Evolutionary conservation across 1,140 invertebrate species (phyloP), one percentile per base, ranked within the genome.

Genomic region (Drosophila repleta): DNA sequence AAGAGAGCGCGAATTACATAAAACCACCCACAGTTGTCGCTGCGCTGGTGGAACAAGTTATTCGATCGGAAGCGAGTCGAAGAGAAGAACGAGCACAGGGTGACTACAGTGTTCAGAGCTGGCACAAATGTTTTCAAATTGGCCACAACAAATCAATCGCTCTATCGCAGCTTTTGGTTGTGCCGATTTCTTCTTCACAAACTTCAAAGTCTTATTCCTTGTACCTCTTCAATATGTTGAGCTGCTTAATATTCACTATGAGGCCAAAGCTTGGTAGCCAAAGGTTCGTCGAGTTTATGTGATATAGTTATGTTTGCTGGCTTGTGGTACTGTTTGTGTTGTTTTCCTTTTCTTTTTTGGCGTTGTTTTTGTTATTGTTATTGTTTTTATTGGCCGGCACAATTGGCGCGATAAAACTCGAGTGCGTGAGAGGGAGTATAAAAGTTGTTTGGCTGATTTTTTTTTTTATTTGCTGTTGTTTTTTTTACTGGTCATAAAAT

Each of bases 401-500:
- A 78, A 83, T 68, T 71, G 65, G 75, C 79, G 72, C 75, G 66
- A 63, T 52, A 67, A 58, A 64, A 37, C 21, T 52, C 21, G n/a
- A 70, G 41, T 79, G 74, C 62, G 74, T 77, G 76, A 66, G 67
- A 70, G 64, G 39, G 64, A 53, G 41, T 73, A 24, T 43, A 18
- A 35, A 35, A 68, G 43, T 68, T 73, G 62, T 75, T 52, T 67
- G 51, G 48, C 56, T 76, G 49, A 37, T 39, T 69, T 69, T 68
- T 69, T n/a, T 67, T 68, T 68, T 69, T 69, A 66, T 58, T 66
- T 62, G 53, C 51, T 58, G 15, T 43, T 43, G 29, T 74, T 74
- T 78, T 75, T 39, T 58, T 89, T 90, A 89, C 63, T 83, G 85
- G 79, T 79, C 82, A 91, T 91, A 91, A 91, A 90, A 91, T 90